These are phyloP conservation scores for Myotis davidii DNA, from an alignment of 2,113 vertebrate genomes.

Conservation along the genomic window DNA sequence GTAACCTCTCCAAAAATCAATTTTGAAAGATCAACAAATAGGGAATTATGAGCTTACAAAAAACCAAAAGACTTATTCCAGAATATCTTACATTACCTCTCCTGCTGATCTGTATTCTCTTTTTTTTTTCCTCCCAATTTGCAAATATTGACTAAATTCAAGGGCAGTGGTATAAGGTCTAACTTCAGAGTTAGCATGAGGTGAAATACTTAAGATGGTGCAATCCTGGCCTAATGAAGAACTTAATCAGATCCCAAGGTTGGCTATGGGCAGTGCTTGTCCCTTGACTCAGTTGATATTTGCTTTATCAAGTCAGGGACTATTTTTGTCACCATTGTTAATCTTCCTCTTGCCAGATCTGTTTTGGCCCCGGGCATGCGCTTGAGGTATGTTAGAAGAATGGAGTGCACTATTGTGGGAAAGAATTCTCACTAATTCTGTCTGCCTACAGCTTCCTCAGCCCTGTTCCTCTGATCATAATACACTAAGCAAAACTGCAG, in stretches of 20 bases:
- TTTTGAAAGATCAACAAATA: slow-evolving; percentile 5
- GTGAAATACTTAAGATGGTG: slow-evolving; percentile 77
- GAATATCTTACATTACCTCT: slow-evolving; percentile 20
- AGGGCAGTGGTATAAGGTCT: slow-evolving; percentile 70
- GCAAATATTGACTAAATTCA: slow-evolving; percentile 81
- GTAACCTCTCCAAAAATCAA: not conserved
- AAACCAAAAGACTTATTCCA: slow-evolving; percentile 12
- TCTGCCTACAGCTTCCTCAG: slow-evolving; percentile 73
- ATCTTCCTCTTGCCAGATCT: slow-evolving; percentile 76
- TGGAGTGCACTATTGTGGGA: slow-evolving; percentile 66
- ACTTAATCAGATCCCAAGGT: slow-evolving; percentile 54
- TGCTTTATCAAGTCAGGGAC: slow-evolving; percentile 78
- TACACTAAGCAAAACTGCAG: not conserved
- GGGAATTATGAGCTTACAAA: not conserved
- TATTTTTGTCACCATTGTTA: slow-evolving; percentile 81
- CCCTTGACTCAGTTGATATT: slow-evolving; percentile 73
- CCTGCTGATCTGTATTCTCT: slow-evolving; percentile 9
- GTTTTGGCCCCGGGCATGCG: slow-evolving; percentile 74
- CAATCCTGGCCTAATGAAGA: slow-evolving; percentile 62
- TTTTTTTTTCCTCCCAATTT: not conserved
- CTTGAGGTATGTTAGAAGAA: slow-evolving; percentile 79
- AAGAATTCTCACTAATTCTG: slow-evolving; percentile 72
- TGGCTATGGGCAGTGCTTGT: slow-evolving; percentile 62
- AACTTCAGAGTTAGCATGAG: slow-evolving; percentile 74
- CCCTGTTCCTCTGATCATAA: slow-evolving; percentile 36